Conservation (phyloP, 1,140 invertebrate species). For the Drosophila navojoa region DNA sequence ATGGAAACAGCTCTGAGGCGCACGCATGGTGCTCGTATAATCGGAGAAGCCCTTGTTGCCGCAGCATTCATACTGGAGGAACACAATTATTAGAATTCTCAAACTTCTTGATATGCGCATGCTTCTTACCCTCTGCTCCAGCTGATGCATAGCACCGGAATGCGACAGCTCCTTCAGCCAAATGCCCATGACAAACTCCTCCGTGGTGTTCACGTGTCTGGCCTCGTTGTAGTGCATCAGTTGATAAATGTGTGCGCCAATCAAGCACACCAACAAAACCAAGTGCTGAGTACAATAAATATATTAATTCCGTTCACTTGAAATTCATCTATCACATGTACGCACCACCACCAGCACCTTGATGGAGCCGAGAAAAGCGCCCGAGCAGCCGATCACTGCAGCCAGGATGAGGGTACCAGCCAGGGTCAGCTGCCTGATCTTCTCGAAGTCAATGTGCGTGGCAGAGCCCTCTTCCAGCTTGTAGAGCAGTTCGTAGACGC, state of each 20-base stretch:
- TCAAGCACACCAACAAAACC: slow-evolving; percentile 51
- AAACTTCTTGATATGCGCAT: neutral
- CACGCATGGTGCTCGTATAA: slow-evolving; percentile 55
- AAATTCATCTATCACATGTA: neutral
- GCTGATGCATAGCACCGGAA: slow-evolving; percentile 63
- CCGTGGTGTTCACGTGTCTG: slow-evolving; percentile 53
- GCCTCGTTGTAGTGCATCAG: slow-evolving; percentile 67
- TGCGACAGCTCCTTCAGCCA: slow-evolving; percentile 70
- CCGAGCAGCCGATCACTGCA: slow-evolving; percentile 66
- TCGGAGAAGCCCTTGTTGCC: slow-evolving; percentile 59
- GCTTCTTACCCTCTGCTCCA: slow-evolving; percentile 57
- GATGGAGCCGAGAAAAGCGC: slow-evolving; percentile 72
- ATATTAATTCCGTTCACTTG: neutral
- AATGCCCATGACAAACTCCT: slow-evolving; percentile 58
- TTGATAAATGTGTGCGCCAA: slow-evolving; percentile 65
- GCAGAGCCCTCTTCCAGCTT: slow-evolving; percentile 62
- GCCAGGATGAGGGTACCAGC: slow-evolving; percentile 57
- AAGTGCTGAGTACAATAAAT: slow-evolving; percentile 51
- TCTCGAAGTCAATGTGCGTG: slow-evolving; percentile 64
- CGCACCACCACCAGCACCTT: slow-evolving; percentile 70
- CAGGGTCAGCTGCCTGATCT: slow-evolving; percentile 60
- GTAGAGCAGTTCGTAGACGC: slow-evolving; percentile 62
- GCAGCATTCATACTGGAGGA: slow-evolving; percentile 70
- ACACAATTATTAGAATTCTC: neutral
- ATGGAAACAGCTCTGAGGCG: slow-evolving; percentile 70